Base-by-base conservation (phyloP, 2,113 vertebrate species). In the Toxotes chatareus region DNA sequence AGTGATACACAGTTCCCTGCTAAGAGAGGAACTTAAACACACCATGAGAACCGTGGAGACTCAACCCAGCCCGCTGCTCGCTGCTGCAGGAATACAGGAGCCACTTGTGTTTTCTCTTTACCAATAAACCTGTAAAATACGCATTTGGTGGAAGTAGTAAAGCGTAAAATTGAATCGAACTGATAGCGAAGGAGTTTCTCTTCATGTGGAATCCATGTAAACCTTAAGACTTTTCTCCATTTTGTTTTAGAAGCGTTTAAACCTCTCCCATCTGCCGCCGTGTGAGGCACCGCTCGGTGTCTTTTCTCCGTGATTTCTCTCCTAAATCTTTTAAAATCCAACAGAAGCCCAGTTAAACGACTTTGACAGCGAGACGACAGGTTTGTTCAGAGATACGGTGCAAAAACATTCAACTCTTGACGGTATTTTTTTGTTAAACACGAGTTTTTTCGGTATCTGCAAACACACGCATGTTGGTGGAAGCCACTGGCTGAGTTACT, bases 31-130 rank as follows among this genome's bases (percentile, higher is more conserved):
- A 17, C 47, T 32, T 78, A 55, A 86, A 86, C 63, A 46, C 84
- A 62, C 4, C 73, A 78, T 82, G 79, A 86, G 84, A 82, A 82
- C 84, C 79, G 32, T 86, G 44, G 59, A 82, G 79, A 82, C 42
- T 86, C 69, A 86, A 61, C 17, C 4, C 61, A 6, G 62, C 14
- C 61, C 1, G 44, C 31, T 1, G 9, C 61, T 66, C 27, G 1
- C 6, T 2, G 49, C 34, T 0, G 62, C 68, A 5, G 21, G 10
- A 65, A 53, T 0, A 3, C 14, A 3, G 5, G 1, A 0, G 9
- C 1, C 12, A 47, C 63, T 70, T 87, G 85, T 87, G 85, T 81
- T 87, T 87, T 87, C 73, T 87, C 63, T 4, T n/a, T 27, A 1
- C 34, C 14, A 2, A 67, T n/a, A 79, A 79, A 66, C 0, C n/a